phyloP scores from a whole-genome alignment of 2,113 vertebrate species.

The Megalops atlanticus region DNA sequence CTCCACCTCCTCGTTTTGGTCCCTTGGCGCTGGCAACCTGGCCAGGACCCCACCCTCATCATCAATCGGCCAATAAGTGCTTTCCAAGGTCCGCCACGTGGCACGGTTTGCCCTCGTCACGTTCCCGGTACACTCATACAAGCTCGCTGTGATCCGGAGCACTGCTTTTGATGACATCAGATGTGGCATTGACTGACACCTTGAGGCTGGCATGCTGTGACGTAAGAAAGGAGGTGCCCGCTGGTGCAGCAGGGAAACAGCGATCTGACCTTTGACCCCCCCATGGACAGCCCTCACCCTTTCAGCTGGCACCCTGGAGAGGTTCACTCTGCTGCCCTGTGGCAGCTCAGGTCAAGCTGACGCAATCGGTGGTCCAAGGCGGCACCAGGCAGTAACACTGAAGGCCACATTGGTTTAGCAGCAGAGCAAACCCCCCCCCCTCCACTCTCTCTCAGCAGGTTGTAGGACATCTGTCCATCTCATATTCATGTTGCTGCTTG shows the following conservation, averaged over 20 bases:
- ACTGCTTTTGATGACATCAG: conserved; percentile 3
- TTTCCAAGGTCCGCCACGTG: neutral
- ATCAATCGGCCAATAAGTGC: neutral
- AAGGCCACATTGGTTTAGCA: neutral
- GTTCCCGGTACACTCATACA: neutral
- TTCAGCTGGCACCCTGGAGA: neutral
- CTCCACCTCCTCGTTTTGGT: neutral
- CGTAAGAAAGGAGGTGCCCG: neutral
- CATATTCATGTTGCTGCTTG: no score
- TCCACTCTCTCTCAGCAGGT: no score
- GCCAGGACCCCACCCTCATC: neutral
- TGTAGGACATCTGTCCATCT: no score
- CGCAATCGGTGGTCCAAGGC: neutral
- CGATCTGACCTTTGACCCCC: neutral
- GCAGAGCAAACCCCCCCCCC: neutral
- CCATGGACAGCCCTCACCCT: neutral
- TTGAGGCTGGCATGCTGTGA: neutral
- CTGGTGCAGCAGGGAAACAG: neutral
- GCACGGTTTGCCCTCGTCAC: neutral
- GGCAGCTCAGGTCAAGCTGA: neutral
- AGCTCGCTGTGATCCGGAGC: neutral
- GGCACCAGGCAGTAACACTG: neutral
- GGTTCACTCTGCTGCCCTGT: neutral
- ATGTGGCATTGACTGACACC: conserved; percentile 1
- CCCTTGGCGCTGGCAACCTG: neutral